Evolutionary conservation across 2,113 vertebrate species (phyloP).

Genomic region (Prolemur simus): DNA sequence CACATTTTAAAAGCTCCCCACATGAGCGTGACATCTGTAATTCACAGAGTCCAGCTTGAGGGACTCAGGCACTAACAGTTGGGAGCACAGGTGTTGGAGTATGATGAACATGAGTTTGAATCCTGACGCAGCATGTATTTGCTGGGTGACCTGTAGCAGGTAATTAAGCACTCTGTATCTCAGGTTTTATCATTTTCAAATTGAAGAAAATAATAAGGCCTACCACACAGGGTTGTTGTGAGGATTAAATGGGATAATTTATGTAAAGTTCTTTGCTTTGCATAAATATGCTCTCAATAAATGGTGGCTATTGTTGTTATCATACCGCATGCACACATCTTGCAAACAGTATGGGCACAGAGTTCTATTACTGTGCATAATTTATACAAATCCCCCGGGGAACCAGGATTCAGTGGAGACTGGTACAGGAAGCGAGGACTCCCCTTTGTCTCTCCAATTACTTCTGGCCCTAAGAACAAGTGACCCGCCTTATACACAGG

Average conservation of each 20-base stretch:
- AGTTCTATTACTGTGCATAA: neutral
- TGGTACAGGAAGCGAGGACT: neutral
- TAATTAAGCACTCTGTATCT: conserved; percentile 22
- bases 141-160: neutral
- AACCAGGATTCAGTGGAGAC: neutral
- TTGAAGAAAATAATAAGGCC: conserved; percentile 41
- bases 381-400: conserved; percentile 2
- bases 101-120: neutral
- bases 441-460: neutral
- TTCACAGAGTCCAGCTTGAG: neutral
- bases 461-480: neutral
- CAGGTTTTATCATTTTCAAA: conserved; percentile 46
- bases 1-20: neutral
- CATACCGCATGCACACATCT: neutral
- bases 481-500: neutral
- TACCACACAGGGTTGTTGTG: conserved; percentile 28
- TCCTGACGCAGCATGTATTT: neutral
- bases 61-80: neutral
- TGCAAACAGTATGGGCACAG: conserved; percentile 21
- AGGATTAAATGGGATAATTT: conserved; percentile 70
- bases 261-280: conserved; percentile 68
- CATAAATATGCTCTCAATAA: conserved; percentile 59
- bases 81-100: neutral
- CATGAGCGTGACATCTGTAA: neutral
- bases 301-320: conserved; percentile 47